Base-by-base conservation (phyloP, 2,888 invertebrate genomes). In the Parelbella ahira region DNA sequence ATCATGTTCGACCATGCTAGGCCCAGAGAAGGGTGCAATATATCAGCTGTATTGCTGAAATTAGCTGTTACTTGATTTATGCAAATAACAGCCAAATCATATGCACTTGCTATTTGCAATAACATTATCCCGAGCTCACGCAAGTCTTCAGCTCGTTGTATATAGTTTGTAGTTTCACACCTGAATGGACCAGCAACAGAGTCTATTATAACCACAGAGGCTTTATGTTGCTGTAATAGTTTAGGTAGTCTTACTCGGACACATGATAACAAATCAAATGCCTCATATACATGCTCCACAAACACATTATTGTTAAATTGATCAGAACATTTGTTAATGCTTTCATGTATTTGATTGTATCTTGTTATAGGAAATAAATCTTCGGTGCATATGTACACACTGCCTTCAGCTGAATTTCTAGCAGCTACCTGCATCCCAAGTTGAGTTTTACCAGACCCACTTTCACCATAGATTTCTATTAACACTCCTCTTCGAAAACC, bases 401-500 rank as follows among this genome's bases (percentile, higher is more conserved):
- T 90, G 66, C 69, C 53, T 60, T 53, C 25, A 36, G 89, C 71
- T 73, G 94, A 94, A 46, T 90, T 90, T 44, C 89, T 89, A 9
- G 93, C 74, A 19, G 92, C 89, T 13, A 93, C 69, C 73, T 94
- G 94, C 33, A 96, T 77, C 51, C 91, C 93, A 25, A 95, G 63
- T 68, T 96, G 96, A 0, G 95, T 95, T 84, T 96, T 96, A 3
- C 95, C 95, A 55, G 90, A 89, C 7, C 93, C 93, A 79, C 94
- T 93, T 70, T 92, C 91, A n/a, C 95, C 96, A 66, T 90, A 91
- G 54, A 96, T 82, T 87, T 96, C 95, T 41, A 92, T 93, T 34
- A 96, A 88, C 12, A 93, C 92, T 49, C 90, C 89, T 52, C 78
- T 77, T 28, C 91, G 78, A 44, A 95, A 83, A 15, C 96, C 96